Evolutionary conservation across 2,797 vertebrate species (phyloP).

Genomic region (Danio aesculapii): DNA sequence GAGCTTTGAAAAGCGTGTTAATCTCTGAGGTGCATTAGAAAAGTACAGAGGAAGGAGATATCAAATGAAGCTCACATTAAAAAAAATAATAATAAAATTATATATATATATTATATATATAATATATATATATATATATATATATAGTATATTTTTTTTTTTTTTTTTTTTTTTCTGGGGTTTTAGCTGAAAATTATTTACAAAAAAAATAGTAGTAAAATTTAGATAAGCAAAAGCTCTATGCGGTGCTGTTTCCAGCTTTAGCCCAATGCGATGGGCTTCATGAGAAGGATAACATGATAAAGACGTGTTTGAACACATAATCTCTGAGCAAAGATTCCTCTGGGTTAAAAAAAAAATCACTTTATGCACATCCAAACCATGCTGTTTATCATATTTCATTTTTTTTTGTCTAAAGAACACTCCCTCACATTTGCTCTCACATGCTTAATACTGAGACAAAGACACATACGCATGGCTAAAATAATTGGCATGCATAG

Average conservation of each 20-base stretch:
- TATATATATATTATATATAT: too few species aligned
- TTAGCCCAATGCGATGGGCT: conserved; percentile 55
- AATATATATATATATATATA: too few species aligned
- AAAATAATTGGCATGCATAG: conserved; percentile 23
- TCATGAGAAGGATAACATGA: conserved; percentile 63
- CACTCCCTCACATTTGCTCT: not conserved
- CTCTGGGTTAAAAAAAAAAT: conserved; percentile 57
- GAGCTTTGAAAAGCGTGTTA: conserved; percentile 56
- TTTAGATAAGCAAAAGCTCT: conserved; percentile 61
- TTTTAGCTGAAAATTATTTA: conserved; percentile 64
- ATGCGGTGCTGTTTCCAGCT: conserved; percentile 62
- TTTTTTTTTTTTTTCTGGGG: conserved; percentile 55
- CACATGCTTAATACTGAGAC: not conserved
- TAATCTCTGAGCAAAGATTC: conserved; percentile 62
- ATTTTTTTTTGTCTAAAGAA: not conserved
- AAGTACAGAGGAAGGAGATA: conserved; percentile 64
- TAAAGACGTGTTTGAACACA: conserved; percentile 57
- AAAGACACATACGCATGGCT: conserved; percentile 17
- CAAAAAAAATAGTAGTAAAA: conserved; percentile 61
- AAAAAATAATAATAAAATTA: conserved; percentile 28
- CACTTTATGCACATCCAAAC: conserved; percentile 54
- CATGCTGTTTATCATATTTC: not conserved
- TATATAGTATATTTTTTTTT: too few species aligned
- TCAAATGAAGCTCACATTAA: conserved; percentile 31
- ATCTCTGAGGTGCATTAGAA: conserved; percentile 67